Evolutionary conservation across 2,888 invertebrate genomes (phyloP), one percentile per base, ranked within the genome.

Genomic region (Drosophila parthenogenetica): DNA sequence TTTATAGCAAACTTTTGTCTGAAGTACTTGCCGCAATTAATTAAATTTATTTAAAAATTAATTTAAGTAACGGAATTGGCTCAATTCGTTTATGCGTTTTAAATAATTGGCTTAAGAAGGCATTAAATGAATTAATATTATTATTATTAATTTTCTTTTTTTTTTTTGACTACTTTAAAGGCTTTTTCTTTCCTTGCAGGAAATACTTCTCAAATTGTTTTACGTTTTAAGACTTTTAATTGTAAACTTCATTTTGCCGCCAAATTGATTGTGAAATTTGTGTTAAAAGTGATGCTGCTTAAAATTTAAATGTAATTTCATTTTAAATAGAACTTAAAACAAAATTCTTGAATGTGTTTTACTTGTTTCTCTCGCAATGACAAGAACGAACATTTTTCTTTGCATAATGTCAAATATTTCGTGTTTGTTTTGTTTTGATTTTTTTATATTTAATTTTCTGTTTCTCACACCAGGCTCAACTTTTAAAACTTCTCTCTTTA

Each of bases 181-280:
- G 90, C 90, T 71, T 90, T 90, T 90, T 90, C 90, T 90, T 90
- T 90, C 90, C 90, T 90, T 90, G 61, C 62, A 90, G 90, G 90
- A 90, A 90, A 90, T 90, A 90, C 90, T 90, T 89, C 49, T 87
- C 85, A 90, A 83, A 83, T 82, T 64, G 72, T 76, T 80, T 80
- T 77, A 76, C 51, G 32, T 49, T 54, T 71, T 62, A 67, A 46
- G 25, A 25, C 25, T 67, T 54, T 62, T 45, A 46, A 35, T 62
- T 49, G 35, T 69, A 59, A 69, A 68, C 61, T 68, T 69, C 61
- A 61, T 46, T 62, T 70, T 77, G 63, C 58, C 66, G 75, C 29
- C 2, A 29, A 29, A 29, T 54, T 55, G 64, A 76, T 73, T 58
- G 53, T 69, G 66, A 50, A 32, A 45, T 19, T 69, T 69, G 55